Conservation (phyloP, 2,888 invertebrate species). For the Brenthis ino region DNA sequence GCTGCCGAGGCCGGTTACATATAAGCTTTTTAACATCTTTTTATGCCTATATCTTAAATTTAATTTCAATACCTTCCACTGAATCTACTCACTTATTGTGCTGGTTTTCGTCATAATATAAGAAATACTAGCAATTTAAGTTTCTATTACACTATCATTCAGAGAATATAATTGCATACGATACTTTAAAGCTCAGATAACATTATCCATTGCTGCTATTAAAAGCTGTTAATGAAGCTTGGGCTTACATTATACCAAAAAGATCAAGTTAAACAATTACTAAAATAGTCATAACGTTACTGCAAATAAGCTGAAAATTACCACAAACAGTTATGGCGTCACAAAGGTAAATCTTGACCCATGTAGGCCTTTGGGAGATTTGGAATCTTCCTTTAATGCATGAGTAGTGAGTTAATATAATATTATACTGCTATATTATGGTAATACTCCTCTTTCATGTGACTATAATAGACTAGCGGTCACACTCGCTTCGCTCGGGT, state of each 20-base stretch:
- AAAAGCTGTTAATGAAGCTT: neutral
- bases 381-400: constrained; percentile 14
- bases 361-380: constrained; percentile 13
- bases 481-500: neutral
- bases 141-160: no score
- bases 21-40: no score
- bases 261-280: neutral
- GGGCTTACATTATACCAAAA: neutral
- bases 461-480: neutral
- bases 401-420: constrained; percentile 13
- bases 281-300: constrained; percentile 1
- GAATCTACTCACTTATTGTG: no score
- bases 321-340: constrained; percentile 15
- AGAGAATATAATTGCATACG: no score
- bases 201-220: no score
- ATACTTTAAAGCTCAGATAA: no score
- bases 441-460: neutral
- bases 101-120: no score
- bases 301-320: constrained; percentile 15
- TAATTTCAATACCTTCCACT: no score
- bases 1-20: no score
- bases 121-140: no score
- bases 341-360: constrained; percentile 19
- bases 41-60: no score
- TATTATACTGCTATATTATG: constrained; percentile 11